Conservation (phyloP, 2,888 invertebrate genomes). For the Pedicia rivosa region DNA sequence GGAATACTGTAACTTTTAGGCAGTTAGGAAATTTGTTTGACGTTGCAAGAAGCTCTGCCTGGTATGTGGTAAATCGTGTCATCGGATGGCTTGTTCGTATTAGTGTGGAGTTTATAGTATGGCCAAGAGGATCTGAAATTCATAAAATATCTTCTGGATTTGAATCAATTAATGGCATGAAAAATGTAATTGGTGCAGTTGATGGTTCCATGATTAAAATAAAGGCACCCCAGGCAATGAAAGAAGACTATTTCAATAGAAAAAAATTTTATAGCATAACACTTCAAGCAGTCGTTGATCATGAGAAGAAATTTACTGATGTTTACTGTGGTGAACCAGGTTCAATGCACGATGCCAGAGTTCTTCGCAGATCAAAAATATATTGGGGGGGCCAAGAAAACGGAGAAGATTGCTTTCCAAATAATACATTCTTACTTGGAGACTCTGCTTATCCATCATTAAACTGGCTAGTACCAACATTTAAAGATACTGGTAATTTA, state of each 20-base stretch:
- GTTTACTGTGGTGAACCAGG: slow-evolving; percentile 16
- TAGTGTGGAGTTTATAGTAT: slow-evolving; percentile 10
- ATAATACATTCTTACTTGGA: slow-evolving; percentile 12
- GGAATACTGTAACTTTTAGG: slow-evolving; percentile 9
- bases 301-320: slow-evolving; percentile 15
- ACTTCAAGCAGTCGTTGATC: slow-evolving; percentile 17
- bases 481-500: slow-evolving; percentile 16
- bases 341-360: slow-evolving; percentile 15
- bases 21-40: slow-evolving; percentile 11
- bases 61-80: slow-evolving; percentile 8
- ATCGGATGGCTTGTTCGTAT: slow-evolving; percentile 9
- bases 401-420: slow-evolving; percentile 1
- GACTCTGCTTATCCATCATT: slow-evolving; percentile 16
- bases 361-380: slow-evolving; percentile 7
- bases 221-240: slow-evolving; percentile 11
- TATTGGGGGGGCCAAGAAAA: not conserved
- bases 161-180: not conserved
- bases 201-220: slow-evolving; percentile 15
- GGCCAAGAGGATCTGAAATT: slow-evolving; percentile 6
- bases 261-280: slow-evolving; percentile 13
- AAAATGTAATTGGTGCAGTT: slow-evolving; percentile 13
- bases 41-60: slow-evolving; percentile 9
- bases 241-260: slow-evolving; percentile 14
- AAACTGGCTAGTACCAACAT: slow-evolving; percentile 15
- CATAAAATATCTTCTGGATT: not conserved